A percentile compares a stretch with the other conserved stretches of the same genome.
Conservation (phyloP, 2,888 invertebrate genomes). For the Melieria omissa region DNA sequence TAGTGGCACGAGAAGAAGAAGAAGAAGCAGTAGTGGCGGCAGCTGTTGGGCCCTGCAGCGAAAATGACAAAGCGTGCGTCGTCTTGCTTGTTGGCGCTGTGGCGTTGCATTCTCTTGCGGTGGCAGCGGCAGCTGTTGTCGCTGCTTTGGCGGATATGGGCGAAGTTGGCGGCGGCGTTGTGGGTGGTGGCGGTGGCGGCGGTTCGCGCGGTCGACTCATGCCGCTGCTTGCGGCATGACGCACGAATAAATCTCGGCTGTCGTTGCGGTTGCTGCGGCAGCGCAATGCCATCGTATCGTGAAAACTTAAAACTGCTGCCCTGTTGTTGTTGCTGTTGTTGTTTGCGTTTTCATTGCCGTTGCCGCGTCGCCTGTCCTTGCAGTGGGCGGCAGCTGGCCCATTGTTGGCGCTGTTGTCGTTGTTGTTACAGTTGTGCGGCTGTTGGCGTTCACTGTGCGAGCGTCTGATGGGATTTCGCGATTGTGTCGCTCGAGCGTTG, state of each 20-base stretch:
- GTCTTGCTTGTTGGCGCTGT: conserved; percentile 25
- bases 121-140: conserved; percentile 33
- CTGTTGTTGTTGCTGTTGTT: conserved; percentile 35
- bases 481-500: conserved; percentile 54
- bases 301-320: conserved; percentile 64
- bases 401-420: conserved; percentile 33
- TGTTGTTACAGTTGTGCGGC: conserved; percentile 35
- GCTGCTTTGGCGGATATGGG: conserved; percentile 13
- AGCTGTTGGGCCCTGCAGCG: conserved; percentile 28
- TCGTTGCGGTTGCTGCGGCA: conserved; percentile 73
- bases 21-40: neutral
- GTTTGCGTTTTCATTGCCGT: conserved; percentile 20
- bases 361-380: conserved; percentile 13
- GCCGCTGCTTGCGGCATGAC: conserved; percentile 28
- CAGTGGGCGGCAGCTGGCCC: neutral
- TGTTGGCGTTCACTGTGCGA: conserved; percentile 62
- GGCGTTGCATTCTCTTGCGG: conserved; percentile 10
- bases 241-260: conserved; percentile 73
- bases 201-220: conserved; percentile 66
- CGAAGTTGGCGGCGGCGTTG: conserved; percentile 38
- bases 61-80: conserved; percentile 30
- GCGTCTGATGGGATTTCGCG: conserved; percentile 66
- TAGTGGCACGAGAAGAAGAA: too few species aligned
- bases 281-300: conserved; percentile 87
- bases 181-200: conserved; percentile 69